These are phyloP conservation scores for Grantiella picta DNA, from an alignment of 2,113 vertebrate species.

Conservation along the genomic window DNA sequence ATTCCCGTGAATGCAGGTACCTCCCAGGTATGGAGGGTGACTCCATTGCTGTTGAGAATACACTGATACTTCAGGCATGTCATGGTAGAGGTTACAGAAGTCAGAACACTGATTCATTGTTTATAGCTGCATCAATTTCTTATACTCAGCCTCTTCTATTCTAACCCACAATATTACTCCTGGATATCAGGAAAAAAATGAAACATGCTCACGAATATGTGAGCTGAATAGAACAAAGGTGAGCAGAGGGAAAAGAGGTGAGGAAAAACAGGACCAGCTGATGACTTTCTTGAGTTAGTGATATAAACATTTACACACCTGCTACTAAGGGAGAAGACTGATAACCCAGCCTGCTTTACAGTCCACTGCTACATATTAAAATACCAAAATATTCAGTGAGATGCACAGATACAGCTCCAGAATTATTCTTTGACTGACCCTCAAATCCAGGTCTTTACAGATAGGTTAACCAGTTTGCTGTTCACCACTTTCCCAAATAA, in stretches of 20 bases:
- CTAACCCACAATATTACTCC: neutral
- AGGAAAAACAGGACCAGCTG: neutral
- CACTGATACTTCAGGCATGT: neutral
- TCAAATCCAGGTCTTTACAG: neutral
- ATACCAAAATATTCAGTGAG: neutral
- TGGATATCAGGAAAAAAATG: neutral
- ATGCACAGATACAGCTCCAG: neutral
- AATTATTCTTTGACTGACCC: neutral
- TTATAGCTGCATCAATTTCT: neutral
- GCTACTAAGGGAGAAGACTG: neutral
- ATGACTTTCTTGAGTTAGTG: neutral
- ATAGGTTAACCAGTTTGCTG: neutral
- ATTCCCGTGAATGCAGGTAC: neutral
- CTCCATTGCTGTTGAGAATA: neutral
- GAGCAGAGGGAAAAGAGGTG: neutral
- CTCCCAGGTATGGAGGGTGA: neutral
- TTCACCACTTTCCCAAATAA: neutral
- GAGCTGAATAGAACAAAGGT: neutral
- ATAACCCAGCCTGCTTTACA: neutral
- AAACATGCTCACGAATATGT: neutral
- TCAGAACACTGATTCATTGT: neutral
- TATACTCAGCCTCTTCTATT: neutral
- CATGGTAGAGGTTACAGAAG: neutral
- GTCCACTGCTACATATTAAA: neutral
- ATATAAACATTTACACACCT: neutral